Evolutionary conservation across 2,113 vertebrate genomes (phyloP).

Genomic region (Ceyx margarethae): DNA sequence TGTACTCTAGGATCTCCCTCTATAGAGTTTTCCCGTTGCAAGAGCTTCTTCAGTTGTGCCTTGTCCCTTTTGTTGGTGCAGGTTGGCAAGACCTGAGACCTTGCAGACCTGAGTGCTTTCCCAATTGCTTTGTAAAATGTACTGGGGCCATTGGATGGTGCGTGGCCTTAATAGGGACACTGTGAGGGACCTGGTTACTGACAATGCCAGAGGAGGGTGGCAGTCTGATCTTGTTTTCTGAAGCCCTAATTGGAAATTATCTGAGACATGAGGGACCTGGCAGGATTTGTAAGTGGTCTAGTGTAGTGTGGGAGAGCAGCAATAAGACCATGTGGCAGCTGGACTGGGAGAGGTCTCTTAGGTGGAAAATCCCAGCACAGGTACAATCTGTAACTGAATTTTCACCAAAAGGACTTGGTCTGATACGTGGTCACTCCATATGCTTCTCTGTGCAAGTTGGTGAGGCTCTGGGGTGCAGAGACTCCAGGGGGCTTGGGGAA

Average conservation of each 20-base stretch:
- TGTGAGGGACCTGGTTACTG: background rate
- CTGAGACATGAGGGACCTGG: background rate
- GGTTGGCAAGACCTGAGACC: background rate
- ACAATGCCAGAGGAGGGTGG: background rate
- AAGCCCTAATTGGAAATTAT: slow-evolving; percentile 13
- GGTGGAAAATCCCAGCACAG: background rate
- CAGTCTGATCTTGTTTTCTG: slow-evolving; percentile 11
- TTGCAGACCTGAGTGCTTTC: background rate
- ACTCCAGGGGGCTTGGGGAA: background rate
- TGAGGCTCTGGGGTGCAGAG: background rate
- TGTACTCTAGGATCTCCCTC: background rate
- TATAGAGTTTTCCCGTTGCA: background rate
- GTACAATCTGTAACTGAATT: background rate
- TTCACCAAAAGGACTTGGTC: background rate
- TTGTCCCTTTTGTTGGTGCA: background rate
- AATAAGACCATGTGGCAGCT: background rate
- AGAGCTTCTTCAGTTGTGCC: background rate
- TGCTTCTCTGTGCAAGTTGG: background rate
- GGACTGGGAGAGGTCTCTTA: background rate
- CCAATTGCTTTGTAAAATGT: background rate
- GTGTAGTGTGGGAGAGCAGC: background rate
- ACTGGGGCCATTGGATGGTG: background rate
- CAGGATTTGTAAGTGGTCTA: background rate
- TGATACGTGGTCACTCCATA: fast-evolving
- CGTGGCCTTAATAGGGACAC: background rate